Conservation (phyloP, 2,113 vertebrate genomes). For the Hypanus sabinus region DNA sequence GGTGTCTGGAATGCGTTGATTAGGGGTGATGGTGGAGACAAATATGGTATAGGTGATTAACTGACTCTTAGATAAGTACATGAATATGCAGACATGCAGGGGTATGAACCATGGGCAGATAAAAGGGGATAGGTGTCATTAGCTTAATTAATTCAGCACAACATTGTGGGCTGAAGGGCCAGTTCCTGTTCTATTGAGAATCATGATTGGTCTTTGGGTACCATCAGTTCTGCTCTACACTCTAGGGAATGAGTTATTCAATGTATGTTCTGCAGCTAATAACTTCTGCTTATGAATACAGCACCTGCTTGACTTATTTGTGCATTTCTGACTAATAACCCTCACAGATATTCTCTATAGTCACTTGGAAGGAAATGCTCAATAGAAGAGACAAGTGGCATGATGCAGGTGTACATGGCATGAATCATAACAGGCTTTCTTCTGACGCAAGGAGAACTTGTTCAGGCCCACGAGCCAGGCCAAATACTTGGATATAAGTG, state of each 20-base stretch:
- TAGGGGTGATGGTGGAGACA: no score
- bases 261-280: not conserved
- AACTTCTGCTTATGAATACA: not conserved
- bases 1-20: no score
- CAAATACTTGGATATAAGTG: not conserved
- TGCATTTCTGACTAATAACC: not conserved
- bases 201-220: not conserved
- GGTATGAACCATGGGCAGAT: no score
- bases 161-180: no score
- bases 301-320: not conserved
- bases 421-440: not conserved
- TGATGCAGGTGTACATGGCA: not conserved
- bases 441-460: not conserved
- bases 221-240: not conserved
- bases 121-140: no score
- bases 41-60: no score
- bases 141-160: no score
- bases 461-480: not conserved
- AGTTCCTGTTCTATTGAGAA: not conserved
- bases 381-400: not conserved
- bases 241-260: not conserved
- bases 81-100: no score
- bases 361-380: not conserved
- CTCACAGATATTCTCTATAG: not conserved
- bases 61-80: no score